Evolutionary conservation across 2,113 vertebrate genomes (phyloP).

Genomic region (Chloebia gouldiae): DNA sequence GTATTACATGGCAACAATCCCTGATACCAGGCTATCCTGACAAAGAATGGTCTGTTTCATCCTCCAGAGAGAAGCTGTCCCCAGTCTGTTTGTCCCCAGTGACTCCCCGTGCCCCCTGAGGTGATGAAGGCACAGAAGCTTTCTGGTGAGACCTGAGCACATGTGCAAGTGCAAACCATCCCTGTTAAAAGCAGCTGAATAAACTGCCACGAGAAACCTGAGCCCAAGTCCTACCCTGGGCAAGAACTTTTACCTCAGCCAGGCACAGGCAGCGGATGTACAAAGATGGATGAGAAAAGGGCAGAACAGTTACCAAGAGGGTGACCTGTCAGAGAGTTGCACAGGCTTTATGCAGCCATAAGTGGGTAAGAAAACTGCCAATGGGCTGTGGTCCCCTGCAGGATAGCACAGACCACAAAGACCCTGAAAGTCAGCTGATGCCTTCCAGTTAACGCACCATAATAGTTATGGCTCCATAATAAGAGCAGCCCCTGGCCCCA

Average conservation of each 20-base stretch:
- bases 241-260: background rate
- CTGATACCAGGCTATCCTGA: background rate
- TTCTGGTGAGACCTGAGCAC: background rate
- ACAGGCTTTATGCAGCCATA: background rate
- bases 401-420: background rate
- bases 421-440: background rate
- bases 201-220: background rate
- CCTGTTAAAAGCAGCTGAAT: background rate
- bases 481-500: background rate
- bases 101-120: background rate
- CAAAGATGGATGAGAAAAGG: background rate
- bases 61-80: background rate
- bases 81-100: rapidly evolving
- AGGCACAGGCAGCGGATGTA: background rate
- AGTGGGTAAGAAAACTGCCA: background rate
- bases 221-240: background rate
- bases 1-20: background rate
- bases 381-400: background rate
- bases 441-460: rapidly evolving
- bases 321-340: background rate
- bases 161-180: background rate
- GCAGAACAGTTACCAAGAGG: background rate
- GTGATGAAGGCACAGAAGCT: background rate
- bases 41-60: background rate
- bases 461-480: background rate